phyloP scores from a whole-genome alignment of 2,797 vertebrate genomes.

The Megalops cyprinoides region DNA sequence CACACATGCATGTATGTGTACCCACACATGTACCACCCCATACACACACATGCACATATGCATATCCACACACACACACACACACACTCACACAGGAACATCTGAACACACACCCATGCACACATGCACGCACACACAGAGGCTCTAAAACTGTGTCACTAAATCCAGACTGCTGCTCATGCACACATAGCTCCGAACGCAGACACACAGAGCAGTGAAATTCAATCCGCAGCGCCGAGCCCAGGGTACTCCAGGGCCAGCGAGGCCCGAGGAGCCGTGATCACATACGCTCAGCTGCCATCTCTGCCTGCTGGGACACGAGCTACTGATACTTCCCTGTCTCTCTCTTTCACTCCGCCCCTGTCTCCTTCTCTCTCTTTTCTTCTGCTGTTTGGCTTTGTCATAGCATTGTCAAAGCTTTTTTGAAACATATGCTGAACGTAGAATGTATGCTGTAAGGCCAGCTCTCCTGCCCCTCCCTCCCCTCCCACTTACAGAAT shows the following conservation, averaged over 20 bases:
- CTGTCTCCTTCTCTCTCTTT: conserved; percentile 2
- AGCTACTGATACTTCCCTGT: neutral
- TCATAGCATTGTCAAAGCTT: too few relatives aligned
- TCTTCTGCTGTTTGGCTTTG: too few relatives aligned
- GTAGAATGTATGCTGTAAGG: too few relatives aligned
- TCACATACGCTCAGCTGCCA: neutral
- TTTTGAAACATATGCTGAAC: too few relatives aligned
- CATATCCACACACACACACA: neutral
- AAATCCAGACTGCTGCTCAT: neutral
- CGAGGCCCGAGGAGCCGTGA: neutral
- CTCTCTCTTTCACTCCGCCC: neutral
- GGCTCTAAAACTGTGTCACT: neutral
- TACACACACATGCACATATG: conserved; percentile 15
- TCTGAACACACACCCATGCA: too few relatives aligned
- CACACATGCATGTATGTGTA: neutral
- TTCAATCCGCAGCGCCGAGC: neutral
- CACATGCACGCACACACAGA: neutral
- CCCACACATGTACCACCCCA: neutral
- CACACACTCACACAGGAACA: too few relatives aligned
- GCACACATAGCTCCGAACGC: neutral
- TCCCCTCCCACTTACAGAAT: too few relatives aligned
- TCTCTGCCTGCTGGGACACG: neutral
- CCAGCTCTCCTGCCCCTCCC: neutral
- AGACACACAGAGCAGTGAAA: conserved; percentile 10
- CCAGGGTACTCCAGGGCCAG: neutral